Evolutionary conservation across 1,140 invertebrate species (phyloP), one percentile per base, ranked within the genome.

Genomic region (Kradibia gibbosae): DNA sequence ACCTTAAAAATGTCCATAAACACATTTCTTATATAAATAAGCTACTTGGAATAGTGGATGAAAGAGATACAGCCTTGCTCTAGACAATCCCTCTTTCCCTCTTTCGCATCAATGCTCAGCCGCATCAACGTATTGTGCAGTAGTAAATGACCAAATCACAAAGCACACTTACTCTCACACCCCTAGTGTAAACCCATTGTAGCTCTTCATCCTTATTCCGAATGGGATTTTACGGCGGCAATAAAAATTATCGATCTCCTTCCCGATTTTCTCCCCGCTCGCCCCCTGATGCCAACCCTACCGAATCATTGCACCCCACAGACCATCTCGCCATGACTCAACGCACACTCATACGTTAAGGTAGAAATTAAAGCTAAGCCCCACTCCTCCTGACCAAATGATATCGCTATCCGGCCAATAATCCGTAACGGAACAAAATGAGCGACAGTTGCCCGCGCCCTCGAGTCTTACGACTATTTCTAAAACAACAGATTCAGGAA

Each of bases 211-310:
- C 67, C 42, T 70, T 25, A 45, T n/a, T 45, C 10, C 7, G 8
- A 0, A 28, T 25, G 28, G 20, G 31, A 73, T 73, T n/a, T 74
- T 74, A 74, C 50, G 48, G 57, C 50, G 50, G 22, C 34, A 7
- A 74, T 74, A 74, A 74, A 74, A 74, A 57, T 55, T 50, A 74
- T 57, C 50, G 72, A 36, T 74, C n/a, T 15, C 11, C n/a, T n/a
- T n/a, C n/a, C n/a, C n/a, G n/a, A n/a, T n/a, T n/a, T n/a, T n/a
- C n/a, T n/a, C n/a, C n/a, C n/a, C n/a, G n/a, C n/a, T n/a, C n/a
- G n/a, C n/a, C n/a, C n/a, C n/a, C n/a, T n/a, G n/a, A n/a, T n/a
- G n/a, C n/a, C n/a, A n/a, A n/a, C n/a, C n/a, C n/a, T n/a, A n/a
- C n/a, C n/a, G n/a, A n/a, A n/a, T n/a, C n/a, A n/a, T n/a, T n/a